Evolutionary conservation across 2,888 invertebrate genomes (phyloP).

Genomic region (Pinctada fucata): DNA sequence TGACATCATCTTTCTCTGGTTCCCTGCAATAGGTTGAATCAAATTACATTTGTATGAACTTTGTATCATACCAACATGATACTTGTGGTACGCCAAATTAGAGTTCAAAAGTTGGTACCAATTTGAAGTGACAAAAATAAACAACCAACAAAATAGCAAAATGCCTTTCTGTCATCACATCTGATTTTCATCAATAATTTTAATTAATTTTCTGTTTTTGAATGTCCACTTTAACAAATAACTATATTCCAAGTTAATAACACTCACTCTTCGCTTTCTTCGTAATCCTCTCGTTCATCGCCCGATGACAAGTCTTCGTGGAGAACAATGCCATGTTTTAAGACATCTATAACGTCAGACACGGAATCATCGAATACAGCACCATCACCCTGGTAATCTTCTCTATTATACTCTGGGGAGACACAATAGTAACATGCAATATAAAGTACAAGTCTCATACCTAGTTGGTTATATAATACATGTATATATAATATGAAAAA

Average conservation of each 20-base stretch:
- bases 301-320: constrained; percentile 29
- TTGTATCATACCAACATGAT: background rate
- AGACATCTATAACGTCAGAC: constrained; percentile 62
- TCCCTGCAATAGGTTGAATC: constrained; percentile 3
- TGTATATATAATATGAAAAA: background rate
- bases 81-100: no score
- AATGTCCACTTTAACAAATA: no score
- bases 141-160: no score
- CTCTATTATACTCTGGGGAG: constrained; percentile 48
- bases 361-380: constrained; percentile 61
- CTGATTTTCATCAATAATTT: no score
- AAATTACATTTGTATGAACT: background rate
- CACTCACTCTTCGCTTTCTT: constrained; percentile 66
- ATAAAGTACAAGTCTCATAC: background rate
- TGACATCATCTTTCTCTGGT: constrained; percentile 53
- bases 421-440: background rate
- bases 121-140: no score
- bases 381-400: constrained; percentile 51
- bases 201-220: no score
- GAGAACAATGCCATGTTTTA: constrained; percentile 43
- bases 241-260: background rate
- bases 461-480: background rate
- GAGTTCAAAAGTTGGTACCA: no score
- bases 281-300: constrained; percentile 52
- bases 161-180: no score